A percentile compares a stretch with the other conserved stretches of the same genome.
Conservation (phyloP, 2,797 vertebrate genomes). For the Pseudochirops corinnae region DNA sequence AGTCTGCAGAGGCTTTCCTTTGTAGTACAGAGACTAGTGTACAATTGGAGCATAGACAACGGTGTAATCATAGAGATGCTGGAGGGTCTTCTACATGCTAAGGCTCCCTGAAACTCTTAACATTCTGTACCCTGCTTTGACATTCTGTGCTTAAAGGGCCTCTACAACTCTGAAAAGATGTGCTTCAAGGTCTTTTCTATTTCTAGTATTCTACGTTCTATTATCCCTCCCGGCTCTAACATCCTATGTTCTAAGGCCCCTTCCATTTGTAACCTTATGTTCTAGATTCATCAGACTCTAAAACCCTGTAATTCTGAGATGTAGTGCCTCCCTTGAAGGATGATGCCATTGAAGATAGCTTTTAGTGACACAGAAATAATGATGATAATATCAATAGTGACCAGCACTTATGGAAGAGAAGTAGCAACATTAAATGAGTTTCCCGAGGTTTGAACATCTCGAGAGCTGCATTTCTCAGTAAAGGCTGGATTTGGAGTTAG, state of each 20-base stretch:
- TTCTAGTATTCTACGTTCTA: background rate
- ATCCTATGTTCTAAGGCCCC: background rate
- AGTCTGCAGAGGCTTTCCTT: no score
- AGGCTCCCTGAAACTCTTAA: no score
- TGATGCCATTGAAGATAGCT: background rate
- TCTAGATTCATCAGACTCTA: background rate
- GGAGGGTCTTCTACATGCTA: no score
- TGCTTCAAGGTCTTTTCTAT: no score
- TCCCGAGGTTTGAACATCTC: background rate
- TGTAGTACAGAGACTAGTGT: no score
- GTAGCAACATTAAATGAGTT: background rate
- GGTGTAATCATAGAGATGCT: no score
- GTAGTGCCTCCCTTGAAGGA: background rate
- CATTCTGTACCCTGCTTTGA: no score
- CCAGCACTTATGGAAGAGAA: background rate
- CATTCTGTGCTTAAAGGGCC: no score
- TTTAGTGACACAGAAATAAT: background rate
- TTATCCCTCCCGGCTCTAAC: background rate
- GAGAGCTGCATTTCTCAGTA: background rate
- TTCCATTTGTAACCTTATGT: background rate
- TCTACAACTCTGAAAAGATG: no score
- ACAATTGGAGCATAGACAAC: no score
- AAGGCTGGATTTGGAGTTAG: background rate
- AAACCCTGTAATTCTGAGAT: background rate
- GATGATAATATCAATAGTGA: background rate